These are phyloP conservation scores for Criorhina ranunculi DNA, from an alignment of 2,888 invertebrate genomes.

Conservation along the genomic window DNA sequence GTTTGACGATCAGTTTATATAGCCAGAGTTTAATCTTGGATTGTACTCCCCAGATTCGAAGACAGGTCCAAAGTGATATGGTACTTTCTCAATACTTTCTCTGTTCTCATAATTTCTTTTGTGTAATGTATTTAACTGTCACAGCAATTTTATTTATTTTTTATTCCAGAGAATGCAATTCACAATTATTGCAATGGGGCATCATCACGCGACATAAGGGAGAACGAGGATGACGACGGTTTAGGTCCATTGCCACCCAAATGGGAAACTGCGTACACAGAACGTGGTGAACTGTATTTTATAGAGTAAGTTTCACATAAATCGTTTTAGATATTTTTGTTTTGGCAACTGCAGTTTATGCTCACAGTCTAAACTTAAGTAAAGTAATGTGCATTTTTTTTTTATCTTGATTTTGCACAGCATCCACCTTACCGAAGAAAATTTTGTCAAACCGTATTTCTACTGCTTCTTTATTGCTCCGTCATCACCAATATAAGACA, in stretches of 20 bases:
- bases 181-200: constrained; percentile 76
- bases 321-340: constrained; percentile 7
- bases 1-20: too few relatives aligned
- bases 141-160: constrained; percentile 35
- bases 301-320: constrained; percentile 92
- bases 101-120: not conserved
- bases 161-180: constrained; percentile 67
- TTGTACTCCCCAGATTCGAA: too few relatives aligned
- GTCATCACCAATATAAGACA: too few relatives aligned
- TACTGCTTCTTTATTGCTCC: too few relatives aligned
- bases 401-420: too few relatives aligned
- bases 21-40: too few relatives aligned
- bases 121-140: constrained; percentile 3
- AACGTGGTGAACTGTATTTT: constrained; percentile 98
- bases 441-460: too few relatives aligned
- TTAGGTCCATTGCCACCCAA: constrained; percentile 96
- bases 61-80: too few relatives aligned
- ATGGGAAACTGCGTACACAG: constrained; percentile 99
- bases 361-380: too few relatives aligned
- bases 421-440: too few relatives aligned
- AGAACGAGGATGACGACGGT: constrained; percentile 90
- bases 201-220: constrained; percentile 79
- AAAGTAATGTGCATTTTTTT: too few relatives aligned
- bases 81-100: too few relatives aligned
- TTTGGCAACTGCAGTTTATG: not conserved